Conservation (phyloP, 1,140 invertebrate species). For the Megathymus violae region DNA sequence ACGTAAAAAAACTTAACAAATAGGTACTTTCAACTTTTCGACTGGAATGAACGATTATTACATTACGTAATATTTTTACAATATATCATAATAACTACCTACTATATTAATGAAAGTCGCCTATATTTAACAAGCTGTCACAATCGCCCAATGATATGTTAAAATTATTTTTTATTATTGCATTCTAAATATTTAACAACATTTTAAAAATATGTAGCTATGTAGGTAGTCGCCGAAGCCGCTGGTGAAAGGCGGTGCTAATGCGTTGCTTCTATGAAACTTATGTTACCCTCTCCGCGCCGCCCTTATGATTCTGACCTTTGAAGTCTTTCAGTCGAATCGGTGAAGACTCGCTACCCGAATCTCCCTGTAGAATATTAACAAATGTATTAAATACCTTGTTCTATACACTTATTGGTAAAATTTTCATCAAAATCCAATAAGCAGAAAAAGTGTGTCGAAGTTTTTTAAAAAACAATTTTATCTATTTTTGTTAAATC, state of each 20-base stretch:
- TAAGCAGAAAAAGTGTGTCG: too few relatives aligned
- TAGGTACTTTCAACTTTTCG: conserved; percentile 81
- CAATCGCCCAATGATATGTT: conserved; percentile 85
- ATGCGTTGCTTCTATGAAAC: conserved; percentile 56
- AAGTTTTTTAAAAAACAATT: too few relatives aligned
- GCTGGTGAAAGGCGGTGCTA: conserved; percentile 31
- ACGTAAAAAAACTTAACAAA: conserved; percentile 84
- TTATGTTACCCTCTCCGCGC: conserved; percentile 64
- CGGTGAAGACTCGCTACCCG: conserved; percentile 81
- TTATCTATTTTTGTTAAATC: too few relatives aligned
- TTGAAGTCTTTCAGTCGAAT: conserved; percentile 80
- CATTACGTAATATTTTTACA: conserved; percentile 78
- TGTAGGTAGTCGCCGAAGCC: conserved; percentile 33
- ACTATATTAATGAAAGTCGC: conserved; percentile 73
- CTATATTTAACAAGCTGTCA: conserved; percentile 82
- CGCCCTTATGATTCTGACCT: conserved; percentile 74
- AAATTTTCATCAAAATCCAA: too few relatives aligned
- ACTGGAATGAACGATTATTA: conserved; percentile 83
- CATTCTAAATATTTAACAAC: conserved; percentile 68
- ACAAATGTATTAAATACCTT: not conserved
- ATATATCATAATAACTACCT: conserved; percentile 70
- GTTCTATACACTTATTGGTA: too few relatives aligned
- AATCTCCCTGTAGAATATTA: conserved; percentile 78
- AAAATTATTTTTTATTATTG: conserved; percentile 83
- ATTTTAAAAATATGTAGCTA: conserved; percentile 42